phyloP scores from a whole-genome alignment of 2,113 vertebrate species.

The Chelonoidis abingdonii region DNA sequence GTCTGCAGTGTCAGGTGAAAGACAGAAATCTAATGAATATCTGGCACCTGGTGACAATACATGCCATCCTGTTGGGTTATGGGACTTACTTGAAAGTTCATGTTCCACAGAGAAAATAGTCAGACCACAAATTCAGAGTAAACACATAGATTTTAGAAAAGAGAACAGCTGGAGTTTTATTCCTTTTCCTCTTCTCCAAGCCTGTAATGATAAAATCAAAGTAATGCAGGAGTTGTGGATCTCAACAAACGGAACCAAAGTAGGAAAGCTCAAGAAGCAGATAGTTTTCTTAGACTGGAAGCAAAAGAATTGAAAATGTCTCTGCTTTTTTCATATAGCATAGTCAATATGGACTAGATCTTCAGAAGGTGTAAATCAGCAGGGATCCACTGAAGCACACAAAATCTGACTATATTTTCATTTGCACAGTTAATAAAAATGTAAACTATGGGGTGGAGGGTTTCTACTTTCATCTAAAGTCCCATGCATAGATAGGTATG shows the following conservation, averaged over 20 bases:
- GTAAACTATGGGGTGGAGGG: constrained; percentile 38
- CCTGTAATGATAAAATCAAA: neutral
- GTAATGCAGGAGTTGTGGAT: neutral
- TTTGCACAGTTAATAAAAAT: neutral
- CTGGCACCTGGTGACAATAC: neutral
- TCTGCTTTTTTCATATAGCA: neutral
- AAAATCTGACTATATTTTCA: constrained; percentile 7
- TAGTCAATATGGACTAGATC: constrained; percentile 22
- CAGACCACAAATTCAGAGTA: neutral
- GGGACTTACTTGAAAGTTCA: neutral
- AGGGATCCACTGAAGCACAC: neutral
- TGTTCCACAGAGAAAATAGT: neutral
- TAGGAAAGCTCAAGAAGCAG: constrained; percentile 7
- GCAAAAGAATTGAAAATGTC: neutral
- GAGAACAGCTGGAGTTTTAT: neutral
- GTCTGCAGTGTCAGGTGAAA: constrained; percentile 4
- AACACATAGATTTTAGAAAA: neutral
- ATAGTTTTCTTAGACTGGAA: neutral
- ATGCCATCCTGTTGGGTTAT: constrained; percentile 27
- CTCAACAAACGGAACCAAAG: neutral
- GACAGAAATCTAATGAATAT: neutral
- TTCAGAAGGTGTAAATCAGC: neutral
- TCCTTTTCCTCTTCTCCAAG: neutral
- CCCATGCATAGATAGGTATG: neutral
- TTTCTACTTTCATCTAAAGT: constrained; percentile 28